A percentile compares a stretch with the other conserved stretches of the same genome.
These are phyloP conservation scores for Drosophila funebris DNA, from an alignment of 1,140 invertebrate species.

Conservation along the genomic window DNA sequence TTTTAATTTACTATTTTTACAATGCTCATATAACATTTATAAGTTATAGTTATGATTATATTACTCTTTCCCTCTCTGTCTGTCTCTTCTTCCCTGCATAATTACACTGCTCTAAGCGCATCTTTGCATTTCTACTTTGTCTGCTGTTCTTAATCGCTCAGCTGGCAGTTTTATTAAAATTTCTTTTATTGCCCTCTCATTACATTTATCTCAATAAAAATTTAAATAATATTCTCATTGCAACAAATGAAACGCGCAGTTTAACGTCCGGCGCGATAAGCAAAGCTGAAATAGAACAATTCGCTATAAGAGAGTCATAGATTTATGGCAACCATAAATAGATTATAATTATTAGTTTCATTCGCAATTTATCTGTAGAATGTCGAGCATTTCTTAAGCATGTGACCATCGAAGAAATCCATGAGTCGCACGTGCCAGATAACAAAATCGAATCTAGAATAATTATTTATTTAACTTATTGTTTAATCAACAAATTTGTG, in stretches of 20 bases:
- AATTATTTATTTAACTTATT: conserved; percentile 7
- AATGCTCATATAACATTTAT: too few species aligned
- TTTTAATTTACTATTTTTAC: too few species aligned
- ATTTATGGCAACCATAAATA: conserved; percentile 32
- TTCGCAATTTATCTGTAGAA: conserved; percentile 12
- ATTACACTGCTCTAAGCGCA: too few species aligned
- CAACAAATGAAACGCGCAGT: conserved; percentile 2
- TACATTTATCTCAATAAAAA: neutral
- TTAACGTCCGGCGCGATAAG: neutral
- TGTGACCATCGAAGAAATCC: neutral
- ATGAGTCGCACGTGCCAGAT: conserved; percentile 28
- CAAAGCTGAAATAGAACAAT: conserved; percentile 5
- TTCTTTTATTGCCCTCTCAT: neutral
- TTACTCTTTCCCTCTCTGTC: neutral
- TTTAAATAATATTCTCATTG: conserved; percentile 6
- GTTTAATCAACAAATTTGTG: neutral
- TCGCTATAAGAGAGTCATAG: neutral
- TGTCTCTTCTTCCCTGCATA: too few species aligned
- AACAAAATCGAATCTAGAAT: neutral
- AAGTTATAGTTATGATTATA: too few species aligned
- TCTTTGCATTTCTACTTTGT: conserved; percentile 2
- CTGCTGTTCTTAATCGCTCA: neutral
- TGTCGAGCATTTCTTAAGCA: conserved; percentile 4
- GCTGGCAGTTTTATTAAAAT: neutral
- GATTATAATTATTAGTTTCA: conserved; percentile 37